Evolutionary conservation across 2,797 vertebrate genomes (phyloP).

Genomic region (Martes flavigula): DNA sequence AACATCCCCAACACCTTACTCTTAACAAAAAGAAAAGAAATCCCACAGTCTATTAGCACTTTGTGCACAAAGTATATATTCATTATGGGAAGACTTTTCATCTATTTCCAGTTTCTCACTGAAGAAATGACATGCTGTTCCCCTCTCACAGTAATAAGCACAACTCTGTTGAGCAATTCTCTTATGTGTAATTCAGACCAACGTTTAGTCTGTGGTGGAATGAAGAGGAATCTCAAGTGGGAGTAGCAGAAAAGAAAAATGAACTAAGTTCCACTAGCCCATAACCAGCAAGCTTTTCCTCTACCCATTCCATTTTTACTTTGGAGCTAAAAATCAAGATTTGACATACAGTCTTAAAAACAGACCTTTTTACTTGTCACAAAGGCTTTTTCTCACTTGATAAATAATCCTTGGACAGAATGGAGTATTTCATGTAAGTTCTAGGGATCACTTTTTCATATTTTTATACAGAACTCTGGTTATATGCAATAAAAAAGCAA

Average conservation of each 20-base stretch:
- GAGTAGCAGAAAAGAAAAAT: not conserved
- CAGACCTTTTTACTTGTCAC: not conserved
- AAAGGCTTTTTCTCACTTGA: not conserved
- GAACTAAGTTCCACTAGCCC: not conserved
- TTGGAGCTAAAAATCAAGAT: constrained; percentile 9
- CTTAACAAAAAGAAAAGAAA: not conserved
- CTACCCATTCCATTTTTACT: not conserved
- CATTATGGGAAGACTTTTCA: not conserved
- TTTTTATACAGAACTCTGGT: not conserved
- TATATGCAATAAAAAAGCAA: not conserved
- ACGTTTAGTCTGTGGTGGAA: not conserved
- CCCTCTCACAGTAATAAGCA: not conserved
- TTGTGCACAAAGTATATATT: not conserved
- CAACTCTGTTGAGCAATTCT: not conserved
- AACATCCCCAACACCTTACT: not conserved
- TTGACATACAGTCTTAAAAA: not conserved
- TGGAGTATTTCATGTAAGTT: not conserved
- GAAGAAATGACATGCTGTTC: not conserved
- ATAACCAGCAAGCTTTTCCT: not conserved
- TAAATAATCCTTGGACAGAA: not conserved
- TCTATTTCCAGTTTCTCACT: not conserved
- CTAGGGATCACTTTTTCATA: not conserved
- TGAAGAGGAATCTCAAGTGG: not conserved
- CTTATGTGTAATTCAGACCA: not conserved
- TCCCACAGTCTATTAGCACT: not conserved